Base-by-base conservation (phyloP, 2,888 invertebrate species). In the Camponotus fellah region DNA sequence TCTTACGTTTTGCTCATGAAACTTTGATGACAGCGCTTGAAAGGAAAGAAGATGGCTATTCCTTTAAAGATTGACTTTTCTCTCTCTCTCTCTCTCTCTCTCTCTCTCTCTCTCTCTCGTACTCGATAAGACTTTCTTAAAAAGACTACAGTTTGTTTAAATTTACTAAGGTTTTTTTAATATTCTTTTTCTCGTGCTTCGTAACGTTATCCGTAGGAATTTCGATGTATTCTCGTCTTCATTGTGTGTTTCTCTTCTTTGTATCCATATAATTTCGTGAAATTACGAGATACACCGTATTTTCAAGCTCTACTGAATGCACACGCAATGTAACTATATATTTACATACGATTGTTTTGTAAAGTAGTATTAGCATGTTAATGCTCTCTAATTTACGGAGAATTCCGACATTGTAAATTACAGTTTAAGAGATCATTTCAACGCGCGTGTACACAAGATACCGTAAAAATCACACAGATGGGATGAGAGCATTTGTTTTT, bases 1-100 rank as follows among this genome's bases (percentile, higher is more conserved):
- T 34, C 21, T 43, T 68, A 43, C 43, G 77, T 68, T 58, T 69
- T 60, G 34, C 69, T 60, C 79, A 46, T 34, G 79, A 60, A 79
- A 69, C 69, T 79, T 79, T 60, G 46, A 79, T 58, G 79, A 40
- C 12, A 17, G 34, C n/a, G 21, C 58, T 69, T 12, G 46, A 60
- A n/a, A 46, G 60, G 46, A 46, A 69, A 60, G 46, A 37, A 37
- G 40, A 69, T 26, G 69, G 43, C 58, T 60, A 60, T 46, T 43
- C 32, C 10, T 58, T 69, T 69, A 69, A 69, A 69, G 46, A 79
- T 79, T 69, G 69, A 79, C 68, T 69, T 58, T 12, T 12, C 43
- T 14, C 43, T 43, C 8, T 40, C 3, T 40, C 40, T 26, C 26
- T 26, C 26, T 40, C 40, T 40, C 10, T 14, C 4, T 40, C 40